A percentile compares a stretch with the other conserved stretches of the same genome.
phyloP scores from a whole-genome alignment of 2,113 vertebrate species.

The Strigops habroptila region DNA sequence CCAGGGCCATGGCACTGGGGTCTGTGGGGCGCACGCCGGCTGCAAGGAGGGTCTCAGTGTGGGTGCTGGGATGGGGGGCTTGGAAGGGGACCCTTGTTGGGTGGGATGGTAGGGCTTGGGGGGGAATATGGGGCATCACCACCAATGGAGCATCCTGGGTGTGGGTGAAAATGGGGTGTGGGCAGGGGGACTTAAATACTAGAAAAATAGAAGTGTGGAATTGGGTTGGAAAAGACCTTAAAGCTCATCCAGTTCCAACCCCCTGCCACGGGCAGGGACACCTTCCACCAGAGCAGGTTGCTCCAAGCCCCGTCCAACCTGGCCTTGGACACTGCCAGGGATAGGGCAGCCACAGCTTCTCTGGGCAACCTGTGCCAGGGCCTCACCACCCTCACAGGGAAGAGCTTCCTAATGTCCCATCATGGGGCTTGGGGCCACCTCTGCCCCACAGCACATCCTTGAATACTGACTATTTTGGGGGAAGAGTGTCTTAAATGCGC shows the following conservation, averaged over 20 bases:
- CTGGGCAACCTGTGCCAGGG: neutral
- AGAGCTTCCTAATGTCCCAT: accelerated
- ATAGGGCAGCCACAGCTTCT: too few species aligned
- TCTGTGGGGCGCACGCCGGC: slow-evolving; percentile 75
- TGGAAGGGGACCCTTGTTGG: accelerated
- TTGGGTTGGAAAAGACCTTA: too few species aligned
- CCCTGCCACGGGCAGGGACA: too few species aligned
- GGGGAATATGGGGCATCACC: neutral
- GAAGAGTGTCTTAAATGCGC: neutral
- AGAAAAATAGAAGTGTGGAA: too few species aligned
- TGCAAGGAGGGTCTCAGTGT: neutral
- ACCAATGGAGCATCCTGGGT: accelerated
- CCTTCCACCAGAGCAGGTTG: too few species aligned
- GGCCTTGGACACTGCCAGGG: too few species aligned
- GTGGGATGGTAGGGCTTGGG: neutral
- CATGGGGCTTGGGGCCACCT: accelerated
- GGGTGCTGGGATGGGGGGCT: too few species aligned
- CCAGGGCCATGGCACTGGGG: slow-evolving; percentile 67
- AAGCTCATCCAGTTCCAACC: too few species aligned
- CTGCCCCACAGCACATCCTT: accelerated
- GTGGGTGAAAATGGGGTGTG: neutral
- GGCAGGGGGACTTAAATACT: too few species aligned
- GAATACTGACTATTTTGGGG: neutral
- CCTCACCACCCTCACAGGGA: neutral
- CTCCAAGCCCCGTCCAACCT: too few species aligned